Evolutionary conservation across 2,113 vertebrate species (phyloP).

Genomic region (Sialia sialis): DNA sequence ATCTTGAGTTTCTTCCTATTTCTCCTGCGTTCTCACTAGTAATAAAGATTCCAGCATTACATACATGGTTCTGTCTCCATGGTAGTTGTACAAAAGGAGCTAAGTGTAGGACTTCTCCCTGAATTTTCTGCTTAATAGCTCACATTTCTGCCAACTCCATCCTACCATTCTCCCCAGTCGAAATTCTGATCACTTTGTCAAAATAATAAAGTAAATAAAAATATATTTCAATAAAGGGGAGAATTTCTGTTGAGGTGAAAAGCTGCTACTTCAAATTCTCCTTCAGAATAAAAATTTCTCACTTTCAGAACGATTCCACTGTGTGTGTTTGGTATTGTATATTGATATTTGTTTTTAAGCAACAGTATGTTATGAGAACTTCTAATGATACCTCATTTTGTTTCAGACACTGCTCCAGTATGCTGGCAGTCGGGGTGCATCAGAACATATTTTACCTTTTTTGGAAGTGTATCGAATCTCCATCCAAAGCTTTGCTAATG

Average conservation of each 20-base stretch:
- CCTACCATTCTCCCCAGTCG: background rate
- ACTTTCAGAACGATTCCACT: background rate
- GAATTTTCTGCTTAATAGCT: background rate
- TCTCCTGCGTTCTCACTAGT: background rate
- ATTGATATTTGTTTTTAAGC: background rate
- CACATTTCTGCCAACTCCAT: background rate
- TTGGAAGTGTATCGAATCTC: constrained; percentile 95
- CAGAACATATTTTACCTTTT: constrained; percentile 90
- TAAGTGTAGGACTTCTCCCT: background rate
- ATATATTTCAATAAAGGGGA: background rate
- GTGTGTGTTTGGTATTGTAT: background rate
- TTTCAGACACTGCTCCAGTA: constrained; percentile 90
- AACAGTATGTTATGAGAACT: background rate
- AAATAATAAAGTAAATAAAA: background rate
- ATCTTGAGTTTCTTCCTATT: background rate
- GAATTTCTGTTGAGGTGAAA: background rate
- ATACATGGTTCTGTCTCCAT: background rate
- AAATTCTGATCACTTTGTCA: background rate
- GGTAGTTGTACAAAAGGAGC: background rate
- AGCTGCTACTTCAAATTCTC: background rate
- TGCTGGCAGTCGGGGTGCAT: constrained; percentile 90
- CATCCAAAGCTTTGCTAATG: constrained; percentile 92
- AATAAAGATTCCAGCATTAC: background rate
- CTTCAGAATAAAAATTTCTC: background rate
- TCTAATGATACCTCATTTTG: constrained; percentile 24